Evolutionary conservation across 2,113 vertebrate species (phyloP).

Genomic region (Cromileptes altivelis): DNA sequence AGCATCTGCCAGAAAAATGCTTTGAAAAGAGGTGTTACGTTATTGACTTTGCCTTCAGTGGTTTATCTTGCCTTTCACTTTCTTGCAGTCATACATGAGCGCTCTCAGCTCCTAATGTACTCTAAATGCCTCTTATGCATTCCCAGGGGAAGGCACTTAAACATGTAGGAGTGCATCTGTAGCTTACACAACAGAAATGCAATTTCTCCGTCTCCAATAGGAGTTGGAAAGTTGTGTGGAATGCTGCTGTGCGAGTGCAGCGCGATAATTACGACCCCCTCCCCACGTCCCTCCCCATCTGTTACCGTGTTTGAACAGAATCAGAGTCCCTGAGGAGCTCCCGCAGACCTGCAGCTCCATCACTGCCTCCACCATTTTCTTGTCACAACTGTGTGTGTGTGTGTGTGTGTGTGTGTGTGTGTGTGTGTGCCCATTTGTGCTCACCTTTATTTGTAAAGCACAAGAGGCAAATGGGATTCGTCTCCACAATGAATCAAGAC

Average conservation of each 20-base stretch:
- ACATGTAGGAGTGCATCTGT: constrained; percentile 16
- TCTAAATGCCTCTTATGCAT: neutral
- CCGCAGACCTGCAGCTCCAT: constrained; percentile 4
- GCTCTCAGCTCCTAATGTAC: neutral
- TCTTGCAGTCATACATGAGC: constrained; percentile 12
- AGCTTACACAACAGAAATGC: neutral
- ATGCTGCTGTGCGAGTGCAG: constrained; percentile 21
- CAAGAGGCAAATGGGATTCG: neutral
- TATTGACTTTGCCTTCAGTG: constrained; percentile 48
- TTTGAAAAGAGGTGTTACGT: constrained; percentile 31
- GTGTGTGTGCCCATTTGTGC: neutral
- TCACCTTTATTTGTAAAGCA: neutral
- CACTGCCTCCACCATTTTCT: constrained; percentile 14
- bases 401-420: constrained; percentile 8
- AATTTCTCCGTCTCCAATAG: constrained; percentile 9
- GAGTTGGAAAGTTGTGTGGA: constrained; percentile 8
- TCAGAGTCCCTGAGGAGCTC: constrained; percentile 14
- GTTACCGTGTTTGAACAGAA: constrained; percentile 31
- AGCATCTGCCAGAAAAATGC: constrained; percentile 38
- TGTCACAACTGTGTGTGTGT: constrained; percentile 10
- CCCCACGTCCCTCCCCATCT: neutral
- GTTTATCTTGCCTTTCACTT: constrained; percentile 35
- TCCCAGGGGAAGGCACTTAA: constrained; percentile 17
- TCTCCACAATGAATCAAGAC: constrained; percentile 8
- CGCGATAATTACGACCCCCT: constrained; percentile 6